phyloP scores from a whole-genome alignment of 2,888 invertebrate species.

The Polietes domitor region DNA sequence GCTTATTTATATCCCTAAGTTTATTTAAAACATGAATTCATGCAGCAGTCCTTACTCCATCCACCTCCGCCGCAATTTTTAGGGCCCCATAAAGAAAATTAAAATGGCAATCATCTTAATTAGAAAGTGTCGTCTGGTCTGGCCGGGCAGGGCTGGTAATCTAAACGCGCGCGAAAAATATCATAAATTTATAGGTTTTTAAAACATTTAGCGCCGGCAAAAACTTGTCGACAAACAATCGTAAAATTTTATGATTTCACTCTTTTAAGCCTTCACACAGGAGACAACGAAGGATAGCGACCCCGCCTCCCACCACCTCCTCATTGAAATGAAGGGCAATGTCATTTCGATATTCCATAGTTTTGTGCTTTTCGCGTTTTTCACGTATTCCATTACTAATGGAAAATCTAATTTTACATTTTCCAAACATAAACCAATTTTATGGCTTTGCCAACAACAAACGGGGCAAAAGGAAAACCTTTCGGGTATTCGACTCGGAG shows the following conservation, averaged over 20 bases:
- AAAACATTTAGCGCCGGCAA: slow-evolving; percentile 50
- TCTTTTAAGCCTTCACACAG: slow-evolving; percentile 59
- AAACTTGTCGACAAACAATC: slow-evolving; percentile 63
- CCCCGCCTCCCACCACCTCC: slow-evolving; percentile 12
- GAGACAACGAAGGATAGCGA: slow-evolving; percentile 1
- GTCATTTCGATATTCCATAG: slow-evolving; percentile 26
- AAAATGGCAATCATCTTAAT: slow-evolving; percentile 64
- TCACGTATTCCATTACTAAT: slow-evolving; percentile 51
- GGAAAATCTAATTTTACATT: slow-evolving; percentile 66
- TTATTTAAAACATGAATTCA: neutral
- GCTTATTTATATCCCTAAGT: slow-evolving; percentile 11
- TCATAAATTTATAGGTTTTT: slow-evolving; percentile 64
- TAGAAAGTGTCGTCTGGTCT: slow-evolving; percentile 59
- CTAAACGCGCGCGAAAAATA: slow-evolving; percentile 58
- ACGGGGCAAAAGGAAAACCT: neutral
- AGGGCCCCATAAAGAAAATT: slow-evolving; percentile 51
- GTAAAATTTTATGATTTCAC: slow-evolving; percentile 65
- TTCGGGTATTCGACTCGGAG: slow-evolving; percentile 35
- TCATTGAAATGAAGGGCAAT: neutral
- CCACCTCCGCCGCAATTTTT: slow-evolving; percentile 24
- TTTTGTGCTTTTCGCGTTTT: slow-evolving; percentile 44
- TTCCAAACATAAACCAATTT: slow-evolving; percentile 64
- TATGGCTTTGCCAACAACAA: slow-evolving; percentile 40
- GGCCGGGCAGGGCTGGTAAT: too few relatives aligned
- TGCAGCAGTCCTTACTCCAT: neutral